phyloP scores from a whole-genome alignment of 2,888 invertebrate species.

The Himalopsyche anomala region DNA sequence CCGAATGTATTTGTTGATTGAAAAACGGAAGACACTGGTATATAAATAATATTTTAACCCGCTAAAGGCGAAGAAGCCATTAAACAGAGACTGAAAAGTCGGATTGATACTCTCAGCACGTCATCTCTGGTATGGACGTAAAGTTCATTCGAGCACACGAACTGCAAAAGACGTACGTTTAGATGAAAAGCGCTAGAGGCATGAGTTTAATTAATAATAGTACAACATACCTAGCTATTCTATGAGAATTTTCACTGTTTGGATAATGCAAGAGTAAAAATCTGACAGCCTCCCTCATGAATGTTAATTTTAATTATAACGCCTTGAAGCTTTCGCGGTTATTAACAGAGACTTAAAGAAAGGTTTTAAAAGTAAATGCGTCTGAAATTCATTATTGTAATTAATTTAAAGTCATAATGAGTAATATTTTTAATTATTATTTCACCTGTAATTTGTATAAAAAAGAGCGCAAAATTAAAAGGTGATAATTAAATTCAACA shows the following conservation, averaged over 20 bases:
- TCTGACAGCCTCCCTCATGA: neutral
- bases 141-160: constrained; percentile 38
- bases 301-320: constrained; percentile 36
- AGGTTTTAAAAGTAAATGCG: no score
- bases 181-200: constrained; percentile 23
- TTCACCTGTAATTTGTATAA: no score
- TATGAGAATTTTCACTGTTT: constrained; percentile 35
- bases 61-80: neutral
- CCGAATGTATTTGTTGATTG: no score
- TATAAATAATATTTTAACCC: constrained; percentile 34
- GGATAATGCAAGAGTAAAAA: constrained; percentile 1
- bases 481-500: no score
- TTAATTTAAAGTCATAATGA: no score
- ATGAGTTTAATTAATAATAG: constrained; percentile 34
- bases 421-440: no score
- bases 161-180: constrained; percentile 42
- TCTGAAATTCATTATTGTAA: no score
- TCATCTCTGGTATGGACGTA: constrained; percentile 37
- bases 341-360: neutral
- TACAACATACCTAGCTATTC: neutral
- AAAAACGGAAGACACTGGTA: neutral
- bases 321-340: neutral
- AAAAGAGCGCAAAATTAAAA: no score
- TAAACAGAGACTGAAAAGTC: neutral
- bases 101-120: constrained; percentile 43